These are phyloP conservation scores for Hirudinaria manillensis DNA, from an alignment of 2,888 invertebrate genomes.

Conservation along the genomic window DNA sequence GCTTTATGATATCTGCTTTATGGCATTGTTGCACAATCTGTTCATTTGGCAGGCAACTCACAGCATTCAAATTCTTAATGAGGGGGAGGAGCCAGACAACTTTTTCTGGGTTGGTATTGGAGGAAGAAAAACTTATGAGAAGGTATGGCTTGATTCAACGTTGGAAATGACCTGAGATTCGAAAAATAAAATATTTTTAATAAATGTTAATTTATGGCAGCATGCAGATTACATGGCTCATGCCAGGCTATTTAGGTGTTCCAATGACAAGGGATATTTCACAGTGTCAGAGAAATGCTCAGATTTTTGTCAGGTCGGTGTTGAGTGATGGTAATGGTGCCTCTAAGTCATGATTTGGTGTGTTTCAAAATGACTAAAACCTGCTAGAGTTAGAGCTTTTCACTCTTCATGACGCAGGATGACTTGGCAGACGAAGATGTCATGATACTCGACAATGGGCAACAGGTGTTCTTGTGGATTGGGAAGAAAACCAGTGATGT, in stretches of 20 bases:
- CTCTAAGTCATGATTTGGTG: no score
- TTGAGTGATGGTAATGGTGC: conserved; percentile 8
- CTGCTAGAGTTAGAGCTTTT: no score
- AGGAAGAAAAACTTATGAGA: conserved; percentile 81
- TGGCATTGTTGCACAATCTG: background rate
- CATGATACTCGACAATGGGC: conserved; percentile 97
- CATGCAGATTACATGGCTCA: conserved; percentile 85
- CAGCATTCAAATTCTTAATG: conserved; percentile 60
- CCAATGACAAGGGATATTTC: conserved; percentile 98
- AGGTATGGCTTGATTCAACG: conserved; percentile 45
- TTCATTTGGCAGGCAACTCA: conserved; percentile 49
- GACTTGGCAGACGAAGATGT: conserved; percentile 98
- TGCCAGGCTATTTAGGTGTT: conserved; percentile 90
- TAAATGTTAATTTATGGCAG: conserved; percentile 44
- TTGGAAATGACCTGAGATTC: background rate
- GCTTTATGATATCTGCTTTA: background rate
- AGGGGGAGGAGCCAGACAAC: conserved; percentile 94
- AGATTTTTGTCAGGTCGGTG: conserved; percentile 82
- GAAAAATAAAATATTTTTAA: no score
- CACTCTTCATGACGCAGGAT: conserved; percentile 63
- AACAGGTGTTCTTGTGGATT: conserved; percentile 94
- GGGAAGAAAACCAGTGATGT: conserved; percentile 95
- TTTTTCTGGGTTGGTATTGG: conserved; percentile 97
- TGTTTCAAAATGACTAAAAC: background rate
- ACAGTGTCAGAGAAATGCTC: conserved; percentile 97